These are phyloP conservation scores for Oceanodroma tethys DNA, from an alignment of 2,113 vertebrate genomes.

Conservation along the genomic window DNA sequence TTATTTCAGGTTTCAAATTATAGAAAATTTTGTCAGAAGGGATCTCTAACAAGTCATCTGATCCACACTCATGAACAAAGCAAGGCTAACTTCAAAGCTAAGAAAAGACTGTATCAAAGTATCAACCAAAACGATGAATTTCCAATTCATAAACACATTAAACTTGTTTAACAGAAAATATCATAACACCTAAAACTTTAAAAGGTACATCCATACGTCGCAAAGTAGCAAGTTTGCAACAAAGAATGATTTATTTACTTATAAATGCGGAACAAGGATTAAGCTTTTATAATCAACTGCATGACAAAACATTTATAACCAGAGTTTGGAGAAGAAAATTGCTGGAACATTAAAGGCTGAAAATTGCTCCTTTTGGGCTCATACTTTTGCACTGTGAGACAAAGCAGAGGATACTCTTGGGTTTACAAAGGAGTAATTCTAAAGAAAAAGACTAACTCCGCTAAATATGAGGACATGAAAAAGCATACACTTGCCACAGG, in stretches of 20 bases:
- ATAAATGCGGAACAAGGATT: fast-evolving
- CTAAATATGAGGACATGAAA: neutral
- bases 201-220: fast-evolving
- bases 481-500: neutral
- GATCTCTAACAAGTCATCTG: neutral
- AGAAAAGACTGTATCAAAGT: neutral
- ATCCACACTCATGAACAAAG: neutral
- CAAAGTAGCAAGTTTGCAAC: neutral
- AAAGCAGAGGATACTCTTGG: neutral
- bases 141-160: neutral
- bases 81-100: neutral
- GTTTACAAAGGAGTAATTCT: neutral
- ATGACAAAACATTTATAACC: neutral
- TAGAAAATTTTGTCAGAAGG: neutral
- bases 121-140: neutral
- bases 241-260: neutral
- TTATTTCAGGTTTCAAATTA: neutral
- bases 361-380: neutral
- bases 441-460: neutral
- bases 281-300: neutral
- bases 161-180: neutral
- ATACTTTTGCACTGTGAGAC: neutral
- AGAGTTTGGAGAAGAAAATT: neutral
- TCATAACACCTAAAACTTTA: neutral
- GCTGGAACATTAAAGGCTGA: neutral